Evolutionary conservation across 2,113 vertebrate species (phyloP).

Genomic region (Cariama cristata): DNA sequence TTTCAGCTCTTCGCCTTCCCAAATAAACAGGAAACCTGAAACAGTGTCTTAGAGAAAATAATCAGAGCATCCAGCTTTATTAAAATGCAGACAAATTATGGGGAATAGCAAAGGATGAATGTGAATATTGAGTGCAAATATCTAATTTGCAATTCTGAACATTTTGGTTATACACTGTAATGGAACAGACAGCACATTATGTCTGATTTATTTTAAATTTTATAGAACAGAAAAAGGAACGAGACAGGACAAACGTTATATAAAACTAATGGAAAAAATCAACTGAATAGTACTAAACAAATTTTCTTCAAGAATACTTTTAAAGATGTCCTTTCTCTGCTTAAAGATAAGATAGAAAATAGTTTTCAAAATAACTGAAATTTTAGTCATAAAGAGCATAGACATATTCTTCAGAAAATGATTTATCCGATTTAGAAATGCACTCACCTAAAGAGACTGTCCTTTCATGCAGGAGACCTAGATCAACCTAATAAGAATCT

Average conservation of each 20-base stretch:
- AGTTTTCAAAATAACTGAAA: neutral
- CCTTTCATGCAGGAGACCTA: neutral
- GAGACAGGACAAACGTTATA: neutral
- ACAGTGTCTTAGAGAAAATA: neutral
- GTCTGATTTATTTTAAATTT: neutral
- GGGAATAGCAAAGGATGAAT: neutral
- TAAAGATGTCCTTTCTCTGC: neutral
- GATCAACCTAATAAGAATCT: neutral
- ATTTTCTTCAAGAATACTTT: neutral
- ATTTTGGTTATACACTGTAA: neutral
- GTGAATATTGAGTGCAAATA: neutral
- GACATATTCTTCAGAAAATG: neutral
- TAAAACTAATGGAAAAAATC: neutral
- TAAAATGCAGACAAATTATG: neutral
- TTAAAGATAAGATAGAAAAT: neutral
- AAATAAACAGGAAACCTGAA: neutral
- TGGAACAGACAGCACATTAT: neutral
- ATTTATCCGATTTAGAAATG: neutral
- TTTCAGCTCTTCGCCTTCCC: neutral
- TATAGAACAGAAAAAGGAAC: neutral
- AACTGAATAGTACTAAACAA: neutral
- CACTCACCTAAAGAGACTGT: neutral
- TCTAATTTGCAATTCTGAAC: neutral
- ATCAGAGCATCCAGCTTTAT: neutral
- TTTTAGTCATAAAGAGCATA: neutral